These are phyloP conservation scores for Rhingia campestris DNA, from an alignment of 2,888 invertebrate species.

Conservation along the genomic window DNA sequence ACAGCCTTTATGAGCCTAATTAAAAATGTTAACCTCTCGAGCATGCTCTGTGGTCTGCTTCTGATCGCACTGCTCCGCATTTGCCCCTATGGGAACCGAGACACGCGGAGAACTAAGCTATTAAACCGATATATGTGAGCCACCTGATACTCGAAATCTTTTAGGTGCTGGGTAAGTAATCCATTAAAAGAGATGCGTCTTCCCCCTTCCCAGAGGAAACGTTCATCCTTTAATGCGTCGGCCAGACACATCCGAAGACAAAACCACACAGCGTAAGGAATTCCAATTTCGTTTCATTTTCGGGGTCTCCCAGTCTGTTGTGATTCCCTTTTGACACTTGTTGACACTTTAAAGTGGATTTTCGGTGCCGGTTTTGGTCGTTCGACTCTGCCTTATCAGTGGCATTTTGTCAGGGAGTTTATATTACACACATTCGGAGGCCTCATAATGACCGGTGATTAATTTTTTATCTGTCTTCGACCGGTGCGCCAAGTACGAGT, in stretches of 20 bases:
- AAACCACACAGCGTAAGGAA: not conserved
- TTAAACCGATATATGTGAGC: conserved; percentile 63
- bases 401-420: conserved; percentile 51
- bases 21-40: conserved; percentile 64
- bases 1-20: conserved; percentile 68
- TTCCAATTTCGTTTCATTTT: conserved; percentile 5
- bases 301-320: conserved; percentile 23
- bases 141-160: conserved; percentile 53
- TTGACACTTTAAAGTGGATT: conserved; percentile 58
- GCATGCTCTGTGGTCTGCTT: conserved; percentile 42
- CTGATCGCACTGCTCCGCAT: conserved; percentile 27
- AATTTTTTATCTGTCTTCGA: conserved; percentile 61
- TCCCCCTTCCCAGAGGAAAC: conserved; percentile 17
- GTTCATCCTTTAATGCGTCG: conserved; percentile 67
- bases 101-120: conserved; percentile 47
- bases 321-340: conserved; percentile 67
- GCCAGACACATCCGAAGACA: conserved; percentile 31
- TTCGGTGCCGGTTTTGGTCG: conserved; percentile 12
- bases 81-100: conserved; percentile 24
- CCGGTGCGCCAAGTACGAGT: conserved; percentile 11
- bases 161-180: conserved; percentile 64
- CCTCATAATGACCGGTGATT: conserved; percentile 58
- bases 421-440: conserved; percentile 39
- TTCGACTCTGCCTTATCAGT: conserved; percentile 33
- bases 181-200: conserved; percentile 51